Percentiles rank a stretch among this genome's conserved stretches.
These are phyloP conservation scores for Atethmia centrago DNA, from an alignment of 2,888 invertebrate species.

Conservation along the genomic window DNA sequence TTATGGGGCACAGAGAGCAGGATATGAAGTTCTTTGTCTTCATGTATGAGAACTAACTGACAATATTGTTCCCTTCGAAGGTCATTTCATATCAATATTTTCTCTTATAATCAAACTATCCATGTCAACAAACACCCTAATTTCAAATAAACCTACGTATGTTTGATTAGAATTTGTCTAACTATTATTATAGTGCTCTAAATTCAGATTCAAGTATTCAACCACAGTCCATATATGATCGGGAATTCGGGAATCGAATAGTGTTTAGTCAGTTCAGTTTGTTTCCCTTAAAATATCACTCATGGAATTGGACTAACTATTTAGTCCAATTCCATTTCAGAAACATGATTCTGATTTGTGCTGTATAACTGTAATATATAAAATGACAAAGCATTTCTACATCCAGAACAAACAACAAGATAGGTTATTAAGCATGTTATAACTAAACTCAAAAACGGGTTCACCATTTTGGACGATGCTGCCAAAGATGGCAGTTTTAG, in stretches of 20 bases:
- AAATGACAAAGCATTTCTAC: background rate
- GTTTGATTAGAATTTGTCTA: background rate
- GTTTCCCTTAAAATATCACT: background rate
- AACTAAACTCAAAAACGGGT: background rate
- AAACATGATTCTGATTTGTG: background rate
- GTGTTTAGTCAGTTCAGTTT: background rate
- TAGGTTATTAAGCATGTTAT: too few species aligned
- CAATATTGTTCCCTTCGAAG: background rate
- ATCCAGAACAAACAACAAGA: background rate
- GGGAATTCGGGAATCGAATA: background rate
- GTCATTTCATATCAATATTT: background rate
- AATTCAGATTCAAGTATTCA: background rate
- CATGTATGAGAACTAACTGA: background rate
- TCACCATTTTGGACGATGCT: background rate
- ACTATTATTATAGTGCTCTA: background rate
- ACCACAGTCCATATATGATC: conserved; percentile 3
- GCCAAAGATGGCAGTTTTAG: background rate
- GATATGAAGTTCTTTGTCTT: background rate
- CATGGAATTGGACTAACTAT: too few species aligned
- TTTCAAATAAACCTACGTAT: background rate
- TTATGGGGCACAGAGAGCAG: background rate
- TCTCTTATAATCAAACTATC: background rate
- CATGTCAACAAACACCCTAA: background rate
- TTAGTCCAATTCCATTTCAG: background rate
- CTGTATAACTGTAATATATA: background rate